These are phyloP conservation scores for Tenodera sinensis DNA, from an alignment of 2,888 invertebrate species.

Conservation along the genomic window DNA sequence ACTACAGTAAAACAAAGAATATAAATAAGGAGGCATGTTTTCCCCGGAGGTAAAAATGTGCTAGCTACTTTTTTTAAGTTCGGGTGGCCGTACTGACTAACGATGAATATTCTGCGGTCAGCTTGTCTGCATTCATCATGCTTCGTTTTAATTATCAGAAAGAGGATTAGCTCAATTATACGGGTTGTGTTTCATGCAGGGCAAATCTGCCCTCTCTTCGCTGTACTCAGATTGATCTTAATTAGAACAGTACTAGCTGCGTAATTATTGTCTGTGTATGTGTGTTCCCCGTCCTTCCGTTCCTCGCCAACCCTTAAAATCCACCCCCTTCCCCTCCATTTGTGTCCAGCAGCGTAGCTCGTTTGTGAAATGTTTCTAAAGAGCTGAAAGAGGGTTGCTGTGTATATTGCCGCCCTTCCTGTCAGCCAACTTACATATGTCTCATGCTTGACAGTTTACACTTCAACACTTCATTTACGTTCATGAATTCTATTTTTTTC, in stretches of 20 bases:
- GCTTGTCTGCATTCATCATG: slow-evolving; percentile 22
- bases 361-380: background rate
- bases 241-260: slow-evolving; percentile 8
- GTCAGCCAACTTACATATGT: no score
- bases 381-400: background rate
- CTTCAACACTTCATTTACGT: no score
- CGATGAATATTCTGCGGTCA: slow-evolving; percentile 13
- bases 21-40: no score
- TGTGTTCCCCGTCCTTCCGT: background rate
- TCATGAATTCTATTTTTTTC: no score
- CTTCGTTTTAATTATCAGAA: slow-evolving; percentile 25
- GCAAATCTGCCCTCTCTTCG: background rate
- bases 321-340: background rate
- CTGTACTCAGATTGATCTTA: slow-evolving; percentile 13
- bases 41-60: no score
- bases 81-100: background rate
- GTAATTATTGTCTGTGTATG: background rate
- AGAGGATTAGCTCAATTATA: slow-evolving; percentile 23
- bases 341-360: background rate
- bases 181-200: slow-evolving; percentile 16
- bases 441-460: no score
- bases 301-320: background rate
- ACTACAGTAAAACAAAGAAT: no score
- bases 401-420: background rate
- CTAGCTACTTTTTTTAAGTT: background rate